phyloP scores from a whole-genome alignment of 2,797 vertebrate genomes.

The Fundulus diaphanus region DNA sequence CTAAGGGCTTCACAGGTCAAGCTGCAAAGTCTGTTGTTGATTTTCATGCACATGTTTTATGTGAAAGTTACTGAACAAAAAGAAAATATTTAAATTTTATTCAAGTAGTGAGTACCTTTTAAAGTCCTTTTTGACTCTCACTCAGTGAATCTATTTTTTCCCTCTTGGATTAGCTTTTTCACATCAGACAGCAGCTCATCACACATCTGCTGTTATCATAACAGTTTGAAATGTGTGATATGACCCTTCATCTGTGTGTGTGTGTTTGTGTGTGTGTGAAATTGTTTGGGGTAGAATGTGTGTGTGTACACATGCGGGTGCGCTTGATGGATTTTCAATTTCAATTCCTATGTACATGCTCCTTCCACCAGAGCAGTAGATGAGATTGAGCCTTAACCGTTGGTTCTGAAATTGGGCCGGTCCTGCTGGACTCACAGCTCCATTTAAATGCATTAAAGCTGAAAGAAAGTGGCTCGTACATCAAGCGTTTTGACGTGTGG shows the following conservation, averaged over 20 bases:
- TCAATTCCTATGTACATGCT: conserved; percentile 73
- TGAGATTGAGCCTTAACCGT: conserved; percentile 76
- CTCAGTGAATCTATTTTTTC: conserved; percentile 73
- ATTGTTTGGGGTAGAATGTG: conserved; percentile 41
- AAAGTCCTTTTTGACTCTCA: conserved; percentile 58
- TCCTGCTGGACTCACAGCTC: conserved; percentile 73
- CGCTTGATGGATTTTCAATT: conserved; percentile 77
- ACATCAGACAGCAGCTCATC: conserved; percentile 73
- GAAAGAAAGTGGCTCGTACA: conserved; percentile 71
- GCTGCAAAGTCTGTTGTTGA: neutral
- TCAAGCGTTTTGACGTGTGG: conserved; percentile 72
- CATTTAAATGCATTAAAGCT: conserved; percentile 85
- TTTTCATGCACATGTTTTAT: neutral
- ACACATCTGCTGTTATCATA: conserved; percentile 69
- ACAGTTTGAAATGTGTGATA: conserved; percentile 72
- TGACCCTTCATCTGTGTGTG: conserved; percentile 37
- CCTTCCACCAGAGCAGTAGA: conserved; percentile 70
- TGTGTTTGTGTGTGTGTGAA: conserved; percentile 16
- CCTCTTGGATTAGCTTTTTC: conserved; percentile 72
- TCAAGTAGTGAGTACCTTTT: conserved; percentile 67
- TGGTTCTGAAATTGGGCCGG: conserved; percentile 76
- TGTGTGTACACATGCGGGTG: conserved; percentile 37
- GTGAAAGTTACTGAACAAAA: neutral
- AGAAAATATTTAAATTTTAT: conserved; percentile 69
- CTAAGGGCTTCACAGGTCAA: neutral